Evolutionary conservation across 2,888 invertebrate species (phyloP), one percentile per base, ranked within the genome.

Genomic region (Erannis defoliaria): DNA sequence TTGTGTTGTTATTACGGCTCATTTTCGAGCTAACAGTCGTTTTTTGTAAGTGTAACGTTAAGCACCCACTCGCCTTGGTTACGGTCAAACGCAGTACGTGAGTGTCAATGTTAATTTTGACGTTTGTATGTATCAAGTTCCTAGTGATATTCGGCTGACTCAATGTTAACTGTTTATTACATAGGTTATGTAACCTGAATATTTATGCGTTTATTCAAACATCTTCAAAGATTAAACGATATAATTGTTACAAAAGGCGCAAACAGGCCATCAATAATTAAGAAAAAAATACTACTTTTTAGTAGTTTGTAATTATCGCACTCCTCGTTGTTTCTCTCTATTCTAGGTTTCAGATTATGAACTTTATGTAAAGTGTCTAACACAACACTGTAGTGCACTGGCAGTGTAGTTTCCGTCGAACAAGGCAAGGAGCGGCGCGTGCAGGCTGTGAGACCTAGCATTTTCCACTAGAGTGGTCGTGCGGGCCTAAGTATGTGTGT

Each of bases 381-480:
- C n/a, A n/a, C n/a, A n/a, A n/a, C n/a, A n/a, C n/a, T 31, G 45
- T 10, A 6, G 26, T 21, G 38, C 31, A 6, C 42, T 43, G 62
- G 67, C 73, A 71, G 59, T 67, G 65, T 74, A 74, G 80, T 79
- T 79, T 79, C 71, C 75, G 74, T 66, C 69, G 71, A 67, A 66
- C 66, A 72, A 67, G 68, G 70, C 68, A 70, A 77, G 75, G 76
- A 80, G 75, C 71, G 65, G 64, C 65, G 68, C 62, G 77, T 77
- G 82, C 81, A 78, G 80, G 82, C 82, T 82, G 76, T 73, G 78
- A 90, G 86, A 86, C 84, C 85, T 87, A 88, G 84, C 84, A 85
- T 89, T 90, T 91, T 90, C 88, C 90, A 89, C 76, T 88, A 90
- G 89, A 91, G 86, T 86, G 88, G 83, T 79, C 77, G 84, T 84